Evolutionary conservation across 1,140 invertebrate species (phyloP).

Genomic region (Drosophila kikkawai): DNA sequence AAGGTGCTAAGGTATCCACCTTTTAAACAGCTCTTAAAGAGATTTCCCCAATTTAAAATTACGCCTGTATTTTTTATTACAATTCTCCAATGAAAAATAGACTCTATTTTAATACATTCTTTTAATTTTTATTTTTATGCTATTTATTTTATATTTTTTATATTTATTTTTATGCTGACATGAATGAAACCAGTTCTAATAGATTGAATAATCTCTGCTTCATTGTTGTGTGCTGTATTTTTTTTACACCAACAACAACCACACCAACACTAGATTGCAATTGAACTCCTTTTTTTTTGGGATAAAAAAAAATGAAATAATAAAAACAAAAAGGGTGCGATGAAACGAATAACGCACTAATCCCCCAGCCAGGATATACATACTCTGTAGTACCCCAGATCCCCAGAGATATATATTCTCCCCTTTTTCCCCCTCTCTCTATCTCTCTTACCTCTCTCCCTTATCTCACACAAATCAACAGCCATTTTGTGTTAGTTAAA

Average conservation of each 20-base stretch:
- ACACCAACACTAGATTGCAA: slow-evolving; percentile 53
- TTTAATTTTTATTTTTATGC: not conserved
- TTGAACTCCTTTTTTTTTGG: slow-evolving; percentile 65
- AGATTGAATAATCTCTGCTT: slow-evolving; percentile 6
- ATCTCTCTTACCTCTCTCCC: not conserved
- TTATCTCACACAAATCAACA: slow-evolving; percentile 60
- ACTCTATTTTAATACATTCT: not conserved
- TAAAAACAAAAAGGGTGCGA: slow-evolving; percentile 19
- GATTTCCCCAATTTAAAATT: not conserved
- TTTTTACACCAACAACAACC: slow-evolving; percentile 2
- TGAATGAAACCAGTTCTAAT: not conserved
- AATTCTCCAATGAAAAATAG: not conserved
- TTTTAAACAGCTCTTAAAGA: not conserved
- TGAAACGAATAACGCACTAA: slow-evolving; percentile 51
- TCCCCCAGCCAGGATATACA: slow-evolving; percentile 38
- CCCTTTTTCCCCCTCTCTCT: not conserved
- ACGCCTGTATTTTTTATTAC: not conserved
- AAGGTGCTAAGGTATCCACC: no score
- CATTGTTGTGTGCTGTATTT: slow-evolving; percentile 3
- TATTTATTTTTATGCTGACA: no score
- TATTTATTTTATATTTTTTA: no score
- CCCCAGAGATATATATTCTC: slow-evolving; percentile 13
- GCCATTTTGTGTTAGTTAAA: slow-evolving; percentile 81
- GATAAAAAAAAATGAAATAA: not conserved
- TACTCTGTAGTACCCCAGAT: not conserved